phyloP scores from a whole-genome alignment of 2,797 vertebrate species.

The Acestrorhynchus altus region DNA sequence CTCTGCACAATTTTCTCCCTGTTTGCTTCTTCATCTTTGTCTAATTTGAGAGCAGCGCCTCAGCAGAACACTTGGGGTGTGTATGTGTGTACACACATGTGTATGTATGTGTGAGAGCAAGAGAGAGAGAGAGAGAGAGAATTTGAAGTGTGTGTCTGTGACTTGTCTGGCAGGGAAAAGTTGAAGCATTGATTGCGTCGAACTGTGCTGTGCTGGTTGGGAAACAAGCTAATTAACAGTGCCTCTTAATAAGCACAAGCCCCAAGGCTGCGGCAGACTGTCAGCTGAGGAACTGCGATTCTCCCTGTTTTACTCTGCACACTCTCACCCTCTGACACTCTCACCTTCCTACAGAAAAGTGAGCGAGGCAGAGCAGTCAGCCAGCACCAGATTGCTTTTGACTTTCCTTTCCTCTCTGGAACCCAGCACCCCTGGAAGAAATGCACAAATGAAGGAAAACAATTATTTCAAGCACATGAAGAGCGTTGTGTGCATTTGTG shows the following conservation, averaged over 20 bases:
- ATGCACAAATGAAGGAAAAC: conserved; percentile 11
- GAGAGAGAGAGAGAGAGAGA: not conserved
- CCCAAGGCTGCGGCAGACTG: conserved; percentile 49
- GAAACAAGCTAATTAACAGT: conserved; percentile 62
- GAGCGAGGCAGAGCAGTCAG: conserved; percentile 12
- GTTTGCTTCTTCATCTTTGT: conserved; percentile 58
- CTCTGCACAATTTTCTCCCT: conserved; percentile 57
- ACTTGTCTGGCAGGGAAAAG: conserved; percentile 45
- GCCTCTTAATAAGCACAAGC: conserved; percentile 57
- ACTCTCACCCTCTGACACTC: conserved; percentile 46
- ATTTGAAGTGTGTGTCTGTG: conserved; percentile 19
- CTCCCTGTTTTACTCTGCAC: conserved; percentile 24
- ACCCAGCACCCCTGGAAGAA: not conserved
- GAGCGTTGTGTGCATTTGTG: not conserved
- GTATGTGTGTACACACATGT: not conserved
- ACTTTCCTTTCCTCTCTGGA: not conserved
- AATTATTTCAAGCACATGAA: not conserved
- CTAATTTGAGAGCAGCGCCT: conserved; percentile 60
- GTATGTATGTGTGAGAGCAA: not conserved
- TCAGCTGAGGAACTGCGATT: conserved; percentile 42
- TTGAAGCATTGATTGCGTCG: conserved; percentile 49
- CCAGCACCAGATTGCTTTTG: conserved; percentile 12
- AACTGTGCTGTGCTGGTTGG: conserved; percentile 52
- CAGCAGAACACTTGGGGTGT: conserved; percentile 24
- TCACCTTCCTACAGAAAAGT: conserved; percentile 30